phyloP scores from a whole-genome alignment of 2,113 vertebrate genomes.

The Aegithalos caudatus region DNA sequence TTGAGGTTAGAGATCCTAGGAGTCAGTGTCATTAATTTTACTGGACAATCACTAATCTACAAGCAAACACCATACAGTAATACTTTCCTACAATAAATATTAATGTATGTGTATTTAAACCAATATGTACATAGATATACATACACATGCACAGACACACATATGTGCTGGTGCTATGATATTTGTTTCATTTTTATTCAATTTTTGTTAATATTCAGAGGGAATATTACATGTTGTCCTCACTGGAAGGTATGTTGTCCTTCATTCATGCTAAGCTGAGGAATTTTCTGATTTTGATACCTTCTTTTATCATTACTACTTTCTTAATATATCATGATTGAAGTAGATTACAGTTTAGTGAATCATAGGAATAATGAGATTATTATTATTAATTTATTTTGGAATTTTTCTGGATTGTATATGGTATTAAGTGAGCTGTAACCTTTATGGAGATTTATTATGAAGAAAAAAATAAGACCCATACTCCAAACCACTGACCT shows the following conservation, averaged over 20 bases:
- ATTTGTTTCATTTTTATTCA: not conserved
- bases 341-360: not conserved
- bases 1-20: not conserved
- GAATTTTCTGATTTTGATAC: not conserved
- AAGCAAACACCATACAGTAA: not conserved
- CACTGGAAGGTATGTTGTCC: not conserved
- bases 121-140: not conserved
- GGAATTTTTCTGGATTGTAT: not conserved
- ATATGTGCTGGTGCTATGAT: fast-evolving
- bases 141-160: fast-evolving
- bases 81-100: not conserved
- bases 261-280: not conserved
- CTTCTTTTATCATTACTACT: not conserved
- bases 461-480: not conserved
- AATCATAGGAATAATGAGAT: not conserved
- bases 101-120: not conserved
- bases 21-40: not conserved
- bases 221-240: not conserved
- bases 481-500: not conserved
- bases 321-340: not conserved
- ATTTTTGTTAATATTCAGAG: not conserved
- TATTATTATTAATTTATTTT: not conserved
- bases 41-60: not conserved
- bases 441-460: not conserved
- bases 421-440: not conserved